Percentiles rank a stretch among this genome's conserved stretches.
These are phyloP conservation scores for Procavia capensis DNA, from an alignment of 2,113 vertebrate species.

Conservation along the genomic window DNA sequence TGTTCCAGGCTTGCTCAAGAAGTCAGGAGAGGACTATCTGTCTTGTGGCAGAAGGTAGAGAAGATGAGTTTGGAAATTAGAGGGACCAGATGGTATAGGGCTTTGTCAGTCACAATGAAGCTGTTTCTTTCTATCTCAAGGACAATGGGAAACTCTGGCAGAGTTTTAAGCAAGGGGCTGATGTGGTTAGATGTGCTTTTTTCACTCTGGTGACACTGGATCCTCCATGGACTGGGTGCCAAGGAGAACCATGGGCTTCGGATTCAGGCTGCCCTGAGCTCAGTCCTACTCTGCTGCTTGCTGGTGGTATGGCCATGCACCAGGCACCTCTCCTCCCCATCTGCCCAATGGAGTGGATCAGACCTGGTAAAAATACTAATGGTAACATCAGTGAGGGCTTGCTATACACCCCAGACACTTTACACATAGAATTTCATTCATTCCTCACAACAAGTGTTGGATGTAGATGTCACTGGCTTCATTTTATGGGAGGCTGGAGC, in stretches of 20 bases:
- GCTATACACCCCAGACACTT: background rate
- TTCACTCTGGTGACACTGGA: too few relatives aligned
- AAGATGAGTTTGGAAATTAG: background rate
- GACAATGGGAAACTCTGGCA: background rate
- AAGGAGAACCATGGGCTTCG: background rate
- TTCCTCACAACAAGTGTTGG: background rate
- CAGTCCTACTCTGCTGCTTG: background rate
- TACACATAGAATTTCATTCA: fast-evolving
- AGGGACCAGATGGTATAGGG: background rate
- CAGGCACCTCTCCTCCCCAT: too few relatives aligned
- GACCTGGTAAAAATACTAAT: background rate
- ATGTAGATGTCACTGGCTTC: background rate
- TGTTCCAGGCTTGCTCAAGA: background rate
- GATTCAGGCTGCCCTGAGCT: background rate
- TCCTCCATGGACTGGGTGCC: background rate
- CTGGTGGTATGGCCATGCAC: fast-evolving
- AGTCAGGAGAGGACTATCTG: background rate
- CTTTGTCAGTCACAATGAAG: background rate
- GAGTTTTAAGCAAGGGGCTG: too few relatives aligned
- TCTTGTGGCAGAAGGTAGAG: background rate
- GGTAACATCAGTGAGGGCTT: background rate
- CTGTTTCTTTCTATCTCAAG: background rate
- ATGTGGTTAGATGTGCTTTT: too few relatives aligned
- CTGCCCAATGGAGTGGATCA: background rate
- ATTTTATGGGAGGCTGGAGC: background rate